Base-by-base conservation (phyloP, 2,888 invertebrate genomes). In the Barypeithes pellucidus region DNA sequence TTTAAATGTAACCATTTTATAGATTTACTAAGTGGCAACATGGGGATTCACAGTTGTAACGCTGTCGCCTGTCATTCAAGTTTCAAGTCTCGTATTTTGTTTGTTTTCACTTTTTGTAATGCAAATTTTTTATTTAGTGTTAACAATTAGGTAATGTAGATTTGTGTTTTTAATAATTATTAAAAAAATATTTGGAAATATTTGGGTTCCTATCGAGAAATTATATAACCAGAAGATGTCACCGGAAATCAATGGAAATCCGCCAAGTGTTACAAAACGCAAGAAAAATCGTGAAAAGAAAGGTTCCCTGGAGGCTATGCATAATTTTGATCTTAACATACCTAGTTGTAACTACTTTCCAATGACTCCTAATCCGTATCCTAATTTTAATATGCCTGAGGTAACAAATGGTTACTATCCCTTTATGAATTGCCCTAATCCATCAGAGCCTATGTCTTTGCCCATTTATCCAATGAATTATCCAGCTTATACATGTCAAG, bases 371-470 rank as follows among this genome's bases (percentile, higher is more conserved):
- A 78, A 76, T 66, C 75, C 76, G 8, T 81, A 78, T 72, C 76
- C 78, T 9, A 81, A 82, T 66, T 78, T 82, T 45, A 62, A 16
- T 39, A 72, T 72, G 7, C 81, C 82, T 39, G 82, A 83, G 73
- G 75, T 82, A 33, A 77, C 79, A 11, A 75, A 79, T 60, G 45
- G 39, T 33, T 84, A 82, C 76, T 84, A 83, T 69, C 81, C 84
- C 3, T 80, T 82, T 66, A 76, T 81, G 66, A 83, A 82, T 72
- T 82, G 79, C 63, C 76, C 82, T 5, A 80, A 82, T 67, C 84
- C 89, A 3, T 85, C 89, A 72, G 92, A 92, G 82, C 91, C 92
- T 0, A 87, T 90, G 84, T 91, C 92, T 8, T 85, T 92, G 76
- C 92, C 92, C 14, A 87, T 90, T 77, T 88, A 91, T 77, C 89